These are phyloP conservation scores for Catocala nupta DNA, from an alignment of 2,888 invertebrate species.

Conservation along the genomic window DNA sequence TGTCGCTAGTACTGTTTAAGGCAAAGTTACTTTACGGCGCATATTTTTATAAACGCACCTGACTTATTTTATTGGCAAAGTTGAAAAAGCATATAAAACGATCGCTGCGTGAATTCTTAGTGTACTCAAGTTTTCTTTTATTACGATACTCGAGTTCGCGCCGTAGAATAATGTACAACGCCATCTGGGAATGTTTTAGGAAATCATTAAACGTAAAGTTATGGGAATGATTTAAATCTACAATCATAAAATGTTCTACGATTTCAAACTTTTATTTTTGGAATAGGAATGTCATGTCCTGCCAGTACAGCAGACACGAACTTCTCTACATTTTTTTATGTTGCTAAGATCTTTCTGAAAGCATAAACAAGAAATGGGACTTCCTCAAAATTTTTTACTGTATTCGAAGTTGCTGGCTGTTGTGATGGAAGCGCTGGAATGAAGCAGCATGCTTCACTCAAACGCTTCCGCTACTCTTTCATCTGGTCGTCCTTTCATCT, in stretches of 20 bases:
- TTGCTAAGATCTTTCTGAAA: too few relatives aligned
- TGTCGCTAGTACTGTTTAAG: conserved; percentile 32
- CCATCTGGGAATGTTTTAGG: conserved; percentile 20
- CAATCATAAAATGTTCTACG: conserved; percentile 7
- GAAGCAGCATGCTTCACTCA: too few relatives aligned
- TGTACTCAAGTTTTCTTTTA: conserved; percentile 32
- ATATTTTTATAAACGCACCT: conserved; percentile 56
- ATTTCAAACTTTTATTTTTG: too few relatives aligned
- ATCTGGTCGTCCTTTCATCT: too few relatives aligned
- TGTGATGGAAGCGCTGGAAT: too few relatives aligned
- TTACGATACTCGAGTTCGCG: conserved; percentile 28
- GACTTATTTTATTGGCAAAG: conserved; percentile 53
- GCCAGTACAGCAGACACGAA: too few relatives aligned
- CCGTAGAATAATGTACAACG: conserved; percentile 27
- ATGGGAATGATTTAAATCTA: background rate
- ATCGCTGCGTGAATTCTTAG: conserved; percentile 23
- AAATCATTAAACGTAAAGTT: conserved; percentile 17
- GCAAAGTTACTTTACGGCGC: conserved; percentile 41
- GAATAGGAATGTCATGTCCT: too few relatives aligned
- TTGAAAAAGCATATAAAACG: conserved; percentile 47
- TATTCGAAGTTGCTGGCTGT: too few relatives aligned
- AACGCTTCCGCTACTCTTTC: too few relatives aligned
- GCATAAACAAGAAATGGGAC: too few relatives aligned
- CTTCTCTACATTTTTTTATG: too few relatives aligned
- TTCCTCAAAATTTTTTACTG: too few relatives aligned